Percentiles rank a stretch among this genome's conserved stretches.
Conservation (phyloP, 2,113 vertebrate genomes). For the Notothenia rossii region DNA sequence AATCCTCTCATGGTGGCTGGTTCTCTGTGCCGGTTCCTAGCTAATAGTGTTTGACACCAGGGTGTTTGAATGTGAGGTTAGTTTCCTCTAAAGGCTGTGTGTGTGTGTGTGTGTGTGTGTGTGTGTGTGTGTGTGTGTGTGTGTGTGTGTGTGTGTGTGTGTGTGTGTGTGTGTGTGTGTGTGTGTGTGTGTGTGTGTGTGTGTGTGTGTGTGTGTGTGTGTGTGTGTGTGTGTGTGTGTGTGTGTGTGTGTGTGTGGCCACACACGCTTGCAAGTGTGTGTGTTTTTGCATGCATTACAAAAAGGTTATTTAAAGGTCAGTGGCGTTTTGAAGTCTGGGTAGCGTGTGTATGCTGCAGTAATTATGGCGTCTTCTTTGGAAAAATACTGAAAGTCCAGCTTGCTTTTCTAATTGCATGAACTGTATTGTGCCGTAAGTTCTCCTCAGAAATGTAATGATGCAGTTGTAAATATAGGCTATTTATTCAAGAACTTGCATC, state of each 20-base stretch:
- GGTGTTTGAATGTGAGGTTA: conserved; percentile 43
- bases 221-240: conserved; percentile 21
- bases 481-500: too few relatives aligned
- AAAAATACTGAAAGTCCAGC: neutral
- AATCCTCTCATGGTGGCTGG: conserved; percentile 37
- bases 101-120: too few relatives aligned
- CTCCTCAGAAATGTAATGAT: neutral
- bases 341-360: conserved; percentile 30
- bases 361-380: conserved; percentile 39
- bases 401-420: neutral
- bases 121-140: too few relatives aligned
- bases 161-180: too few relatives aligned
- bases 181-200: too few relatives aligned
- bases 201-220: too few relatives aligned
- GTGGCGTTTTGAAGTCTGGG: conserved; percentile 43
- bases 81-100: conserved; percentile 7
- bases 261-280: neutral
- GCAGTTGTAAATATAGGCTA: too few relatives aligned
- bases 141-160: too few relatives aligned
- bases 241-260: too few relatives aligned
- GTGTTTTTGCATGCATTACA: conserved; percentile 44
- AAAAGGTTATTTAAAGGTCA: conserved; percentile 71
- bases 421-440: neutral
- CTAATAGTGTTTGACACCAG: conserved; percentile 51
- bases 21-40: conserved; percentile 26